Conservation (phyloP, 1,140 invertebrate genomes). For the Bicyclus anynana region DNA sequence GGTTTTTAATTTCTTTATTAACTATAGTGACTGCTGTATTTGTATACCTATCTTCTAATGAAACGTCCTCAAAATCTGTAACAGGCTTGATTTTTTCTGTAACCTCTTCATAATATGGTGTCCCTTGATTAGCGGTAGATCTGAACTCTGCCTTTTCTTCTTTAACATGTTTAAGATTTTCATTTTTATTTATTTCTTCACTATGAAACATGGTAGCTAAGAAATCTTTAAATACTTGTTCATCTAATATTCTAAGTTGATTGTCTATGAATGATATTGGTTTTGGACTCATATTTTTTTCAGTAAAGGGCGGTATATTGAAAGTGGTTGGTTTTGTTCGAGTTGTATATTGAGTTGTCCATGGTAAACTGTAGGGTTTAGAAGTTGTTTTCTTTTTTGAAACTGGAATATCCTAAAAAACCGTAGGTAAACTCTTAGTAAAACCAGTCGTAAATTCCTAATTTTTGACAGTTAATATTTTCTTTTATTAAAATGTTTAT, state of each 20-base stretch:
- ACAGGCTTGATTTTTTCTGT: neutral
- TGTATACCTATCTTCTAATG: neutral
- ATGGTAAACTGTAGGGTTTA: conserved; percentile 14
- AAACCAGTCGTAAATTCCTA: too few relatives aligned
- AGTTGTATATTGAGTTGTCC: neutral
- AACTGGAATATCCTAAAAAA: conserved; percentile 32
- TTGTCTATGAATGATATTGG: conserved; percentile 28
- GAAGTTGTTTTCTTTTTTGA: conserved; percentile 31
- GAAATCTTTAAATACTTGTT: conserved; percentile 42
- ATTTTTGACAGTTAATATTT: too few relatives aligned
- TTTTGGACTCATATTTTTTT: conserved; percentile 24
- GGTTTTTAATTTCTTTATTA: neutral
- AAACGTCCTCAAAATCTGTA: neutral
- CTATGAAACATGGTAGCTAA: conserved; percentile 41
- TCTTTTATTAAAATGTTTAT: too few relatives aligned
- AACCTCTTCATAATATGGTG: neutral
- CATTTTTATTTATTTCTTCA: conserved; percentile 35
- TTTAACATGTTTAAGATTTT: conserved; percentile 22
- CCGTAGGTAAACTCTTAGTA: conserved; percentile 6
- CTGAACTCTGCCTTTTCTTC: conserved; percentile 10
- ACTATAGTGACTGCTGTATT: neutral
- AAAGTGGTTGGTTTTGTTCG: conserved; percentile 30
- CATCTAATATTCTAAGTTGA: conserved; percentile 29
- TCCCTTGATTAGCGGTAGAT: neutral
- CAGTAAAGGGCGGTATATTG: conserved; percentile 32